Percentiles rank a stretch among this genome's conserved stretches.
Evolutionary conservation across 2,113 vertebrate species (phyloP).

Genomic region (Ahaetulla prasina): DNA sequence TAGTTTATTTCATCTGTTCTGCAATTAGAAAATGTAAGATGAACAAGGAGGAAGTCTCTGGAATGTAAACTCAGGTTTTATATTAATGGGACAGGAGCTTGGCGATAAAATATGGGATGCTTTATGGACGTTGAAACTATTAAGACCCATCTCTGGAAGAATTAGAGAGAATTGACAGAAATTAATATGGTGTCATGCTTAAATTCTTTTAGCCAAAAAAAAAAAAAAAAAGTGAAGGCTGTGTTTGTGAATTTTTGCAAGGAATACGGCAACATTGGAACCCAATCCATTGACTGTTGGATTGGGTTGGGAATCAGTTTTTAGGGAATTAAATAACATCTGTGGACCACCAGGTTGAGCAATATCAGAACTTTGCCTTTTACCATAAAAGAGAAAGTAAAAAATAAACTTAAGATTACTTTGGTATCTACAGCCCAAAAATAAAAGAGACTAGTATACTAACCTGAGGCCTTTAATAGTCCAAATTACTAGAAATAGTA

Average conservation of each 20-base stretch:
- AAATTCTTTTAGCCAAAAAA: neutral
- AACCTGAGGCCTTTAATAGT: too few species aligned
- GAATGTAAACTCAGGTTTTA: neutral
- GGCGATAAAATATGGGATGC: neutral
- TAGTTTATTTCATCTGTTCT: neutral
- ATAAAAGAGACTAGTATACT: too few species aligned
- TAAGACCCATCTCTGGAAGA: neutral
- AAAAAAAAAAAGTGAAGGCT: neutral
- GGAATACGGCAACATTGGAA: neutral
- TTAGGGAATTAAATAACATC: neutral
- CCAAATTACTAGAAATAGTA: too few species aligned
- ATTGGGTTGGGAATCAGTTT: neutral
- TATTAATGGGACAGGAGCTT: neutral
- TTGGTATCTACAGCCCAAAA: neutral
- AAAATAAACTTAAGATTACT: neutral
- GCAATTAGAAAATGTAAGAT: neutral
- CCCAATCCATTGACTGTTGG: neutral
- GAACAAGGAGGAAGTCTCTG: neutral
- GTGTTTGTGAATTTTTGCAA: neutral
- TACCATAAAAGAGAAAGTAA: neutral
- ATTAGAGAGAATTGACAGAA: neutral
- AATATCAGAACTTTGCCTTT: neutral
- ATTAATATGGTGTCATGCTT: neutral
- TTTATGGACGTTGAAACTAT: neutral
- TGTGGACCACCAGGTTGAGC: neutral